Base-by-base conservation (phyloP, 2,113 vertebrate species). In the Mormyrus iriodes region DNA sequence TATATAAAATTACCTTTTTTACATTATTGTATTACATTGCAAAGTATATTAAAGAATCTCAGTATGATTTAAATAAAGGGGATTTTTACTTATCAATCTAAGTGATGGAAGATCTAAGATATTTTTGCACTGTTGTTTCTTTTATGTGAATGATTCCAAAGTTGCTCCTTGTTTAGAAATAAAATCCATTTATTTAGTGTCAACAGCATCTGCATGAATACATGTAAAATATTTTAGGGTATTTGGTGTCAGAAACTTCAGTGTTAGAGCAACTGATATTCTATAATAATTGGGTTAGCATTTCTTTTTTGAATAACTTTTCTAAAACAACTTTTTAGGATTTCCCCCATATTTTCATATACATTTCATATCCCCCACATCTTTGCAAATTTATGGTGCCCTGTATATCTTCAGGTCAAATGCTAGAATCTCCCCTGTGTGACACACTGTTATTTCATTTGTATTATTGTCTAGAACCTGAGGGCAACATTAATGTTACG, bases 181-280 rank as follows among this genome's bases (percentile, higher is more conserved):
- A 51, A 89, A 86, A 89, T 76, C 48, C 69, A 91, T 87, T 90
- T 87, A 84, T 88, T 90, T 88, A 49, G 61, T 58, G 7, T 65
- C 88, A 61, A 90, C 76, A 86, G 51, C 90, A 82, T 90, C 65
- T 89, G 89, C 85, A 88, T 87, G 4, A 19, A 91, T 53, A 24
- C 83, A 52, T 52, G 17, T 73, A 69, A 61, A 82, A 73, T 89
- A 90, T 69, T 69, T 69, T 79, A 88, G 24, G 86, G 51, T 52
- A 27, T 89, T 83, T 90, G 61, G 10, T 39, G 84, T 88, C 12
- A 76, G 27, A 48, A 84, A 31, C 85, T 21, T 87, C 24, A 27
- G 86, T 90, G 91, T 91, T 87, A 49, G 87, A 73, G 52, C 73
- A 58, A 35, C 46, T 87, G 61, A 87, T 35, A 65, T 52, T 53